Conservation (phyloP, 2,113 vertebrate species). For the Raja brachyura region DNA sequence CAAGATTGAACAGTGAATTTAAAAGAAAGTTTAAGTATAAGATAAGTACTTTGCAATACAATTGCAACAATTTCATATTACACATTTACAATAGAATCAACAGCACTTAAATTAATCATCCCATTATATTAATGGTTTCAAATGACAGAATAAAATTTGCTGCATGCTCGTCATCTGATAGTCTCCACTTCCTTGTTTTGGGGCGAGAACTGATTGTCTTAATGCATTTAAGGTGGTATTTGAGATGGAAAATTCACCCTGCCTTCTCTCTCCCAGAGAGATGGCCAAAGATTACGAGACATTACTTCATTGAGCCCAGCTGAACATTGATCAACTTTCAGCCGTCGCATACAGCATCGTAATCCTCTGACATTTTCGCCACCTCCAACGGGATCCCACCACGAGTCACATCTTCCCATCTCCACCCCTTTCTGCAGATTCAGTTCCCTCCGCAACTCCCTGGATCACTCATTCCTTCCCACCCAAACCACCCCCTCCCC, state of each 20-base stretch:
- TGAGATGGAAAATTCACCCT: background rate
- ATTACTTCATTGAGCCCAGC: background rate
- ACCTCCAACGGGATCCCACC: too few relatives aligned
- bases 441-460: too few relatives aligned
- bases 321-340: too few relatives aligned
- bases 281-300: background rate
- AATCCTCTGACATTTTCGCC: too few relatives aligned
- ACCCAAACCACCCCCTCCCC: too few relatives aligned
- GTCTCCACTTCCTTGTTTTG: background rate
- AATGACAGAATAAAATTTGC: background rate
- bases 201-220: background rate
- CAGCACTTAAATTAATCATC: background rate
- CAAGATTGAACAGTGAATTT: background rate
- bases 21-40: background rate
- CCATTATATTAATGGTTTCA: background rate
- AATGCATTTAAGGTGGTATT: background rate
- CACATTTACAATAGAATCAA: too few relatives aligned
- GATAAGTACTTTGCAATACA: background rate
- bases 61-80: constrained; percentile 6
- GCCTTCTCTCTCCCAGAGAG: background rate
- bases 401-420: too few relatives aligned
- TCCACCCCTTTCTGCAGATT: too few relatives aligned
- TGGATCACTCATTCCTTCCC: too few relatives aligned
- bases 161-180: background rate
- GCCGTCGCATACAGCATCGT: too few relatives aligned